These are phyloP conservation scores for Festucalex cinctus DNA, from an alignment of 2,113 vertebrate species.

Conservation along the genomic window DNA sequence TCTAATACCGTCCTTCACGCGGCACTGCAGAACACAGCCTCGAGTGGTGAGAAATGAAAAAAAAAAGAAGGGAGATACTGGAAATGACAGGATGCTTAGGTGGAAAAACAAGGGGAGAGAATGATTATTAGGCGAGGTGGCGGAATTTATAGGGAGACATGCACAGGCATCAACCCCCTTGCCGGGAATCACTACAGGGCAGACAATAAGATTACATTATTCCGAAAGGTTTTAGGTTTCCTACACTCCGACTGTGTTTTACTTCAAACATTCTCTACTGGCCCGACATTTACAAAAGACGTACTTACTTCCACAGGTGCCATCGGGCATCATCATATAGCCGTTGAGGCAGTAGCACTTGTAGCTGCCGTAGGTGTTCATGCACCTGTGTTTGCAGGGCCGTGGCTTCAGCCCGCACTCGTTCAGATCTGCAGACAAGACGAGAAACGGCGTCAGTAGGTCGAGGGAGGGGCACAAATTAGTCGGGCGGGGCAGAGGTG, in stretches of 20 bases:
- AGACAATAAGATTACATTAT: slow-evolving; percentile 33
- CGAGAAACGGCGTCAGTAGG: slow-evolving; percentile 29
- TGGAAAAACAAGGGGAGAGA: slow-evolving; percentile 27
- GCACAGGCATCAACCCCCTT: slow-evolving; percentile 34
- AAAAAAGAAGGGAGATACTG: slow-evolving; percentile 27
- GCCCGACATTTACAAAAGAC: not conserved
- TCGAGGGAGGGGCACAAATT: slow-evolving; percentile 32
- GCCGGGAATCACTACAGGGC: slow-evolving; percentile 33
- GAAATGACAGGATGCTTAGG: slow-evolving; percentile 21
- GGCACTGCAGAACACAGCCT: slow-evolving; percentile 24
- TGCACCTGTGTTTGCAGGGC: slow-evolving; percentile 93
- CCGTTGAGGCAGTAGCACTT: slow-evolving; percentile 97
- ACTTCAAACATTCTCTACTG: not conserved
- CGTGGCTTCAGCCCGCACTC: slow-evolving; percentile 94
- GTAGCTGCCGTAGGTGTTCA: slow-evolving; percentile 96
- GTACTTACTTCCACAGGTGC: slow-evolving; percentile 89
- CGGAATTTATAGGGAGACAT: slow-evolving; percentile 40
- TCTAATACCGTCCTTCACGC: slow-evolving; percentile 35
- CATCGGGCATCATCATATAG: slow-evolving; percentile 91
- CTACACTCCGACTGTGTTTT: not conserved
- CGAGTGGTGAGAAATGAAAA: slow-evolving; percentile 18
- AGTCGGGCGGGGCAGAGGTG: slow-evolving; percentile 49
- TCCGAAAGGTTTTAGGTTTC: not conserved
- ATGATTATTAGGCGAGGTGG: slow-evolving; percentile 31
- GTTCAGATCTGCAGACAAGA: slow-evolving; percentile 84